phyloP scores from a whole-genome alignment of 2,888 invertebrate genomes.

The Callinectes sapidus region DNA sequence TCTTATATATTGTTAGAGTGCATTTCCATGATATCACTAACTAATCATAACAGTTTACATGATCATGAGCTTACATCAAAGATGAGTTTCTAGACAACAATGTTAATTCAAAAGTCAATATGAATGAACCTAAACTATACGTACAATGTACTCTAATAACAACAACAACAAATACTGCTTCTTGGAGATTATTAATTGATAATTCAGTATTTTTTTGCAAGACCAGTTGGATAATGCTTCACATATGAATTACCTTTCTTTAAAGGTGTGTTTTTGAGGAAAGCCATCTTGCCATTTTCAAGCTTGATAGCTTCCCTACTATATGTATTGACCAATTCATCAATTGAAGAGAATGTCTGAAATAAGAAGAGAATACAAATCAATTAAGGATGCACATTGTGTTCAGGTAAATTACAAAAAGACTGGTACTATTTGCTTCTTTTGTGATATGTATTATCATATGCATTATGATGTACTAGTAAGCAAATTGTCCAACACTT shows the following conservation, averaged over 20 bases:
- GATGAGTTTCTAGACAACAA: no score
- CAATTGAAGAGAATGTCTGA: constrained; percentile 51
- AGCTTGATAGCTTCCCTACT: constrained; percentile 46
- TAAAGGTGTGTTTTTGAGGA: constrained; percentile 24
- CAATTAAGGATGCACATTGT: neutral
- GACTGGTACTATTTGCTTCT: no score
- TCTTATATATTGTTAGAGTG: no score
- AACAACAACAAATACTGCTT: neutral
- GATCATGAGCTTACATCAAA: no score
- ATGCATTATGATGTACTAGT: no score
- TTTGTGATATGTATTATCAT: no score
- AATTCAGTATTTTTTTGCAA: neutral
- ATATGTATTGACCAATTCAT: constrained; percentile 34
- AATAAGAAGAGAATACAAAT: neutral
- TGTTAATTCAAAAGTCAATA: no score
- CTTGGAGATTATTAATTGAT: neutral
- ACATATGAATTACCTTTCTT: constrained; percentile 9
- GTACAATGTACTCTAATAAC: neutral
- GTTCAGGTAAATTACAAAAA: no score
- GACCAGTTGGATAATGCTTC: neutral
- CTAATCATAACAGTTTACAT: no score
- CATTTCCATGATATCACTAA: no score
- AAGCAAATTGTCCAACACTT: neutral
- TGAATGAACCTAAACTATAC: no score
- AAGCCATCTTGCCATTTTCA: constrained; percentile 36